A percentile compares a stretch with the other conserved stretches of the same genome.
Conservation (phyloP, 2,888 invertebrate genomes). For the Hydropsyche betteni region DNA sequence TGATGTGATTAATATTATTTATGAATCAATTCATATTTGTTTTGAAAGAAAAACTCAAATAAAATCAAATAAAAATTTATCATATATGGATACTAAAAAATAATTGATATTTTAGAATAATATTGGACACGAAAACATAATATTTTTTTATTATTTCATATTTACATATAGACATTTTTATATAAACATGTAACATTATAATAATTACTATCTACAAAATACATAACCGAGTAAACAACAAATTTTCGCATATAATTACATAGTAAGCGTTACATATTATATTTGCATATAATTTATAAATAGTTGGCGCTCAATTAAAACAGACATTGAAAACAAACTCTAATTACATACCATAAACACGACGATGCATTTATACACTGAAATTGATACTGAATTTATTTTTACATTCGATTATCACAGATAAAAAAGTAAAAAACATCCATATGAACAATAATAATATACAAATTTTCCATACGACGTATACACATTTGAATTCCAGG, state of each 20-base stretch:
- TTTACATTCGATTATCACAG: conserved; percentile 37
- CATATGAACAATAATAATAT: conserved; percentile 30
- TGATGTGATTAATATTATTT: no score
- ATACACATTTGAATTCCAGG: conserved; percentile 17
- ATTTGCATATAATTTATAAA: conserved; percentile 1
- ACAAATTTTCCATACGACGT: background rate
- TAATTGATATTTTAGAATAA: background rate
- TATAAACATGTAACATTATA: conserved; percentile 13
- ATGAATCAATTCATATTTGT: no score
- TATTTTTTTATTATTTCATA: conserved; percentile 12
- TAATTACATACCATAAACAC: background rate
- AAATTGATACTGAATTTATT: background rate
- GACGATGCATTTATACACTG: background rate
- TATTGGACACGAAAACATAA: conserved; percentile 7
- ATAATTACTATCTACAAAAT: conserved; percentile 17
- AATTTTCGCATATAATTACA: background rate
- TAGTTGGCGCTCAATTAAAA: background rate
- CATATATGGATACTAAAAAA: no score
- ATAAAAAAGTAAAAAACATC: conserved; percentile 39
- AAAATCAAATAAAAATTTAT: no score
- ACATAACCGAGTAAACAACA: background rate
- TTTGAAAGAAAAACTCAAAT: no score
- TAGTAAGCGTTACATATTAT: background rate
- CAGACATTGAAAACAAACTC: no score
- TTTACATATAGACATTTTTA: conserved; percentile 13